phyloP scores from a whole-genome alignment of 2,888 invertebrate genomes.

The Trissoscelio sp. region DNA sequence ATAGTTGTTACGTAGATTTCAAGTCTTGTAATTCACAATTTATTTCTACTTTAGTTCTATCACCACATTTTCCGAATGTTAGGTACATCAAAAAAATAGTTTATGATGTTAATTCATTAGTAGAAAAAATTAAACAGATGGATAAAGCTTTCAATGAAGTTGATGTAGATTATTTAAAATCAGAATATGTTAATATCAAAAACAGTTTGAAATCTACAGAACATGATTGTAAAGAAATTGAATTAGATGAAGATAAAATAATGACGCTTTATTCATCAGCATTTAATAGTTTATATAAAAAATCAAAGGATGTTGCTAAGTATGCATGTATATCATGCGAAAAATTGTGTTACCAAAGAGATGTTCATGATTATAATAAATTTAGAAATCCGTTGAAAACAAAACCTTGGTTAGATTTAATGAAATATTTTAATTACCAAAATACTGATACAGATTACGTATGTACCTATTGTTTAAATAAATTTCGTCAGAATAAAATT shows the following conservation, averaged over 20 bases:
- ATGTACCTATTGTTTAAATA: constrained; percentile 13
- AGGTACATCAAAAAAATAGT: constrained; percentile 35
- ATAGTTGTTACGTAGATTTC: constrained; percentile 41
- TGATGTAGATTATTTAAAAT: constrained; percentile 15
- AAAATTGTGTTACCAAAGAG: constrained; percentile 67
- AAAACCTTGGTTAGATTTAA: constrained; percentile 20
- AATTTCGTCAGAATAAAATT: constrained; percentile 41
- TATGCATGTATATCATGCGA: constrained; percentile 36
- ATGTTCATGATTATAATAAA: constrained; percentile 51
- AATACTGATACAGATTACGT: constrained; percentile 43
- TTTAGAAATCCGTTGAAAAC: constrained; percentile 51
- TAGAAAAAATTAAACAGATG: neutral
- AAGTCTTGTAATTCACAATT: constrained; percentile 19
- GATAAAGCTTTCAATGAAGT: neutral
- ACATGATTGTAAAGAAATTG: constrained; percentile 34
- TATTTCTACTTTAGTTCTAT: constrained; percentile 40
- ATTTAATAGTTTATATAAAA: constrained; percentile 63
- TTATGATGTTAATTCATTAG: neutral
- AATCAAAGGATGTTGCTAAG: constrained; percentile 61
- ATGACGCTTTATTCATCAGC: constrained; percentile 40
- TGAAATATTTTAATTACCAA: constrained; percentile 6
- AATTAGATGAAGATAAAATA: constrained; percentile 65
- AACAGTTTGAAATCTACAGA: constrained; percentile 9
- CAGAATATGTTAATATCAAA: neutral
- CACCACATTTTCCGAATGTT: constrained; percentile 25